Evolutionary conservation across 2,888 invertebrate genomes (phyloP), one percentile per base, ranked within the genome.

Genomic region (Idaea dimidiata): DNA sequence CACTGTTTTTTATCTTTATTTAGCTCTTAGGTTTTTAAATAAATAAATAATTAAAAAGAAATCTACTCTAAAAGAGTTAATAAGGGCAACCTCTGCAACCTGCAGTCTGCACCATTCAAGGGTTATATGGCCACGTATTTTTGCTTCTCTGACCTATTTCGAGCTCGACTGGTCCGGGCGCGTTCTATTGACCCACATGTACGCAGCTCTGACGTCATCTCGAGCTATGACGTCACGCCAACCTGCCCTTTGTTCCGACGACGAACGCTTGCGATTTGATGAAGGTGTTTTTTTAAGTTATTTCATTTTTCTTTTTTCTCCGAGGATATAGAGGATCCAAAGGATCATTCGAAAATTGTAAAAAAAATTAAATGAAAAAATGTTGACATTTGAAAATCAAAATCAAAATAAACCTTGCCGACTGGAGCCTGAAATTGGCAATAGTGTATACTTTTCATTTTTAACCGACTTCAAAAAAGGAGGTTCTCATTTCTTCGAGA

Each of bases 151-250:
- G 89, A 89, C 91, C 91, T 83, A 89, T 86, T 86, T 91, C 74
- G 73, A 81, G 82, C 81, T 79, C 79, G 81, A 83, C 75, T 81
- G 82, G 77, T 85, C 82, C 89, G 87, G 86, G 89, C 79, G 81
- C 84, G 81, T 74, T 87, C 90, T 82, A 86, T 83, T 91, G 89
- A 91, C 91, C 91, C 82, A 91, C 83, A 88, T 91, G 86, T 80
- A 86, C 87, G 87, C 87, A 85, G 78, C 80, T 77, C 82, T 87
- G 88, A 89, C 89, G 89, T 89, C 88, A 89, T 81, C 70, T 73
- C 71, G 72, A 66, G 76, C 72, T 68, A 75, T 88, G 87, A 89
- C 88, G 90, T 89, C 90, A 89, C 62, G 62, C 67, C 66, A 77
- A 69, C 72, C 79, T 73, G 76, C 71, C 79, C 77, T 79, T 76